Conservation (phyloP, 1,140 invertebrate species). For the Drosophila lacertosa region DNA sequence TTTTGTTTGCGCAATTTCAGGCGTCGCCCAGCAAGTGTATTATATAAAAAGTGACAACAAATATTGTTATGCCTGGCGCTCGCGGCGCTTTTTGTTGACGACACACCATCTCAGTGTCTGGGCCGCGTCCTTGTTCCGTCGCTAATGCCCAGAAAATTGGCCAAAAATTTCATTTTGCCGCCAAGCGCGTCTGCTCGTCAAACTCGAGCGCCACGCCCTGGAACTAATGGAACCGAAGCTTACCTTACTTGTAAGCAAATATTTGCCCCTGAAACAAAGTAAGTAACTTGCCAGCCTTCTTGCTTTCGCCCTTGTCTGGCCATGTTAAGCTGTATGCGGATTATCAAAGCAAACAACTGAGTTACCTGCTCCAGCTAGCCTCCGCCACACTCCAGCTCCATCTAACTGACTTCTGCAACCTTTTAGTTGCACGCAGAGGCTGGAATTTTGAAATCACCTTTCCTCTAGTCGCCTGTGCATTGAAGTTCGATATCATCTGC, state of each 20-base stretch:
- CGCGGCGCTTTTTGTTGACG: slow-evolving; percentile 18
- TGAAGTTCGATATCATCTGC: background rate
- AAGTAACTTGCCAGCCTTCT: slow-evolving; percentile 42
- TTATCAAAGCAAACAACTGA: slow-evolving; percentile 75
- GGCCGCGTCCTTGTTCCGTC: background rate
- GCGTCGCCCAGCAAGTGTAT: slow-evolving; percentile 58
- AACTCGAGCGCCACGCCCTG: slow-evolving; percentile 35
- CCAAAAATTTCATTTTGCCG: slow-evolving; percentile 75
- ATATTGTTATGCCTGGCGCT: slow-evolving; percentile 66
- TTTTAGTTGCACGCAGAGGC: slow-evolving; percentile 4
- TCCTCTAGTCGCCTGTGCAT: background rate
- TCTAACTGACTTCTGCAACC: slow-evolving; percentile 6
- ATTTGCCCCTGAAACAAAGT: slow-evolving; percentile 77
- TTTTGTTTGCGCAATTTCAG: slow-evolving; percentile 46
- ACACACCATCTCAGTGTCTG: slow-evolving; percentile 10
- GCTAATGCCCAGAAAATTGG: slow-evolving; percentile 77
- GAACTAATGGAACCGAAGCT: slow-evolving; percentile 78
- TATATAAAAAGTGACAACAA: slow-evolving; percentile 79
- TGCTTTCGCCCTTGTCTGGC: slow-evolving; percentile 12
- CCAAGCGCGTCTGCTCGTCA: slow-evolving; percentile 28
- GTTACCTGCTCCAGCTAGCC: slow-evolving; percentile 31
- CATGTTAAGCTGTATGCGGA: slow-evolving; percentile 76
- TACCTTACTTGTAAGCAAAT: slow-evolving; percentile 80
- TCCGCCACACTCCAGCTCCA: background rate
- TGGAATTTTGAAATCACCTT: slow-evolving; percentile 1